phyloP scores from a whole-genome alignment of 2,888 invertebrate species.

The Phyllotreta cruciferae region DNA sequence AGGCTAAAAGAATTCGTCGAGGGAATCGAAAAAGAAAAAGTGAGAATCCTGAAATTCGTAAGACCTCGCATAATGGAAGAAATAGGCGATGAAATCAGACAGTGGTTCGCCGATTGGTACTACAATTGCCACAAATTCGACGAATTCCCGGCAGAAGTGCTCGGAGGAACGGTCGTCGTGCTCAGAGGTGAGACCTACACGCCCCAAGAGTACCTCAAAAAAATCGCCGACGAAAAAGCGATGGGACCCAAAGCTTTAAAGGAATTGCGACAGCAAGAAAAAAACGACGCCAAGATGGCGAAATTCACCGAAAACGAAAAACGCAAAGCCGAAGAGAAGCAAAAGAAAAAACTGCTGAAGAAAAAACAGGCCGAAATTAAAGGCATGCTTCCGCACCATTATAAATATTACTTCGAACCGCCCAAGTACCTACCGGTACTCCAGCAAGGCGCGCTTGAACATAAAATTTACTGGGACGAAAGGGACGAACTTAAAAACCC shows the following conservation, averaged over 20 bases:
- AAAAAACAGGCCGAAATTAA: slow-evolving; percentile 49
- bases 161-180: slow-evolving; percentile 72
- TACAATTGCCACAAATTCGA: slow-evolving; percentile 67
- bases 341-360: slow-evolving; percentile 56
- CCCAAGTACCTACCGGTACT: slow-evolving; percentile 57
- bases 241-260: slow-evolving; percentile 43
- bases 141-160: slow-evolving; percentile 73
- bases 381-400: slow-evolving; percentile 8
- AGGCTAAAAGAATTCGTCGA: slow-evolving; percentile 61
- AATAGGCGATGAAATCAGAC: slow-evolving; percentile 76
- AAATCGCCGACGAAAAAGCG: slow-evolving; percentile 50
- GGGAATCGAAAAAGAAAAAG: slow-evolving; percentile 62
- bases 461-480: slow-evolving; percentile 62
- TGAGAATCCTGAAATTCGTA: slow-evolving; percentile 62
- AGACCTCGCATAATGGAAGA: slow-evolving; percentile 73
- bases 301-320: slow-evolving; percentile 49
- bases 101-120: slow-evolving; percentile 78
- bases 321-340: slow-evolving; percentile 55
- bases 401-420: slow-evolving; percentile 46
- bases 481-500: slow-evolving; percentile 64
- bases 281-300: slow-evolving; percentile 38
- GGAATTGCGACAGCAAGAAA: slow-evolving; percentile 42
- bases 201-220: slow-evolving; percentile 65
- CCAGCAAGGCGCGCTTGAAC: slow-evolving; percentile 60
- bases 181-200: slow-evolving; percentile 67